Conservation (phyloP, 1,140 invertebrate species). For the Trichoplusia ni region DNA sequence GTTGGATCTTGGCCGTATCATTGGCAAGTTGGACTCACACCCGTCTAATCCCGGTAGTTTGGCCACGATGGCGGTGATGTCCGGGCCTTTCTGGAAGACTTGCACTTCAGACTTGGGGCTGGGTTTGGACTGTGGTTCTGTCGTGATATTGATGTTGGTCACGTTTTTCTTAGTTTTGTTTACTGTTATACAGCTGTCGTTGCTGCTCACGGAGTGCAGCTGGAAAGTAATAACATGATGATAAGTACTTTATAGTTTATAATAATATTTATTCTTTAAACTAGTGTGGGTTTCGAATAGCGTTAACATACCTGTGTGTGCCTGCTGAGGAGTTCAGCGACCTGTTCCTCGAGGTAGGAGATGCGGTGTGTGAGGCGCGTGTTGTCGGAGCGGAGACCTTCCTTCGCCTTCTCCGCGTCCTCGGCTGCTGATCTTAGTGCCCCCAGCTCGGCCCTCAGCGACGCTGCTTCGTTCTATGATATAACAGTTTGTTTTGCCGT, state of each 20-base stretch:
- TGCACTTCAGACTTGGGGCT: constrained; percentile 80
- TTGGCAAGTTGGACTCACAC: constrained; percentile 73
- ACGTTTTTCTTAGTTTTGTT: constrained; percentile 82
- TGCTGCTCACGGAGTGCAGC: constrained; percentile 66
- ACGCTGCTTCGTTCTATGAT: constrained; percentile 62
- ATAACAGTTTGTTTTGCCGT: too few relatives aligned
- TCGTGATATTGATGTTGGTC: constrained; percentile 83
- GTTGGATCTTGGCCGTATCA: constrained; percentile 81
- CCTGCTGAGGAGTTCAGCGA: constrained; percentile 84
- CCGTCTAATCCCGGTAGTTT: constrained; percentile 84
- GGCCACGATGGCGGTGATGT: constrained; percentile 80
- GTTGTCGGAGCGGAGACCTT: constrained; percentile 88
- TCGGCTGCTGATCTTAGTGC: constrained; percentile 83
- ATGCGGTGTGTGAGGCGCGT: constrained; percentile 92
- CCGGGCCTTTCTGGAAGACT: constrained; percentile 83
- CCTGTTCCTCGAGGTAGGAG: constrained; percentile 94
- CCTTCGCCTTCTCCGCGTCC: constrained; percentile 84
- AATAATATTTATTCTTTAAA: neutral
- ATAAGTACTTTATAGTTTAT: neutral
- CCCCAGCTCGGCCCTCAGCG: constrained; percentile 81
- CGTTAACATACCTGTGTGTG: constrained; percentile 58
- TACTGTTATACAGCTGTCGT: constrained; percentile 74
- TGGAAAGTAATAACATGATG: constrained; percentile 49
- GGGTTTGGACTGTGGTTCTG: constrained; percentile 58
- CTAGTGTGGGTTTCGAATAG: neutral